Percentiles rank a stretch among this genome's conserved stretches.
These are phyloP conservation scores for Pyrgilauda ruficollis DNA, from an alignment of 2,113 vertebrate species.

Conservation along the genomic window DNA sequence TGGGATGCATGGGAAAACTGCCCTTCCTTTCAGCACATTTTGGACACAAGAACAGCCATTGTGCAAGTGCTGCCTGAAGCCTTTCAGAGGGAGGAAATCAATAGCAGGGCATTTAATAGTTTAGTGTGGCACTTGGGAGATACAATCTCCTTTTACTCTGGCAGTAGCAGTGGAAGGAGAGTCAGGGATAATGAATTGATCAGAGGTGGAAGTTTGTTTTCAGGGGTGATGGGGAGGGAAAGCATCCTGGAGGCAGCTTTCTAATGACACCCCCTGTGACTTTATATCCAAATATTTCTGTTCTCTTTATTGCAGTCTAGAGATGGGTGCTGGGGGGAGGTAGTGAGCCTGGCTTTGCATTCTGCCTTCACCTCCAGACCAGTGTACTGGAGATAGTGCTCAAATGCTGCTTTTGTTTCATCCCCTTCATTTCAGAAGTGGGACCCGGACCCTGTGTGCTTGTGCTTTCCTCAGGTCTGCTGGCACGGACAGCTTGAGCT, in stretches of 20 bases:
- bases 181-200: background rate
- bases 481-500: background rate
- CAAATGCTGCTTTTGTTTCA: background rate
- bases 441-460: background rate
- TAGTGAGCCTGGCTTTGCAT: background rate
- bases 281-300: background rate
- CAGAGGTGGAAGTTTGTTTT: background rate
- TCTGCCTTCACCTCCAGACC: background rate
- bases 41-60: background rate
- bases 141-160: background rate
- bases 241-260: background rate
- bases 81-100: slow-evolving; percentile 4
- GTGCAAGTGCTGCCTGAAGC: background rate
- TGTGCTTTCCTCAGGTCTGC: background rate
- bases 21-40: background rate
- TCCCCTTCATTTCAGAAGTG: background rate
- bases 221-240: background rate
- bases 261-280: background rate
- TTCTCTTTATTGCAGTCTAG: background rate
- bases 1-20: background rate
- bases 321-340: background rate
- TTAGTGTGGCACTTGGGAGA: background rate
- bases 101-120: background rate
- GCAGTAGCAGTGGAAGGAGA: background rate
- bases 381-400: background rate